phyloP scores from a whole-genome alignment of 2,113 vertebrate genomes.

The Bucco capensis region DNA sequence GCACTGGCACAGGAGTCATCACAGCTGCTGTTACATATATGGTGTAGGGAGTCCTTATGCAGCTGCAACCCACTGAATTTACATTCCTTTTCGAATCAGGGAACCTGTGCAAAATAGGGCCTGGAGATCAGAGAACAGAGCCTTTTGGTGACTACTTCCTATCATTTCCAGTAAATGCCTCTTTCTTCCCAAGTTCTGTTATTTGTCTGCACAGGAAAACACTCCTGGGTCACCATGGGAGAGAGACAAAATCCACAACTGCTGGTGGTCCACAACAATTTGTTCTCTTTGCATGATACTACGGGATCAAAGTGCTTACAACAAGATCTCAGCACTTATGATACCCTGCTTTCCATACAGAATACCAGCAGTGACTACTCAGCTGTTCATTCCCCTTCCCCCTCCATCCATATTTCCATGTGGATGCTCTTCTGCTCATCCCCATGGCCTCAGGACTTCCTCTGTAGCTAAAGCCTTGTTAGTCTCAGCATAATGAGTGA shows the following conservation, averaged over 20 bases:
- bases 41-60: not conserved
- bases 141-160: not conserved
- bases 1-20: not conserved
- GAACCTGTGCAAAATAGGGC: not conserved
- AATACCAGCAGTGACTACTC: not conserved
- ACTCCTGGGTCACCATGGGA: accelerated
- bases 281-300: not conserved
- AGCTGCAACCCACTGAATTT: not conserved
- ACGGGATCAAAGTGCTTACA: not conserved
- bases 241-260: not conserved
- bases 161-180: not conserved
- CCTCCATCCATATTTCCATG: not conserved
- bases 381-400: not conserved
- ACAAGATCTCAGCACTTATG: accelerated
- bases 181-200: not conserved
- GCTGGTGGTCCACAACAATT: not conserved
- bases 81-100: not conserved
- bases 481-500: not conserved
- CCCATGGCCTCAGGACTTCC: not conserved
- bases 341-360: not conserved
- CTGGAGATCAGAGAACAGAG: not conserved
- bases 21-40: not conserved
- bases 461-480: slow-evolving; percentile 5
- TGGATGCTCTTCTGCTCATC: slow-evolving; percentile 13
- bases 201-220: not conserved